Conservation (phyloP, 1,140 invertebrate species). For the Leucophenga varia region DNA sequence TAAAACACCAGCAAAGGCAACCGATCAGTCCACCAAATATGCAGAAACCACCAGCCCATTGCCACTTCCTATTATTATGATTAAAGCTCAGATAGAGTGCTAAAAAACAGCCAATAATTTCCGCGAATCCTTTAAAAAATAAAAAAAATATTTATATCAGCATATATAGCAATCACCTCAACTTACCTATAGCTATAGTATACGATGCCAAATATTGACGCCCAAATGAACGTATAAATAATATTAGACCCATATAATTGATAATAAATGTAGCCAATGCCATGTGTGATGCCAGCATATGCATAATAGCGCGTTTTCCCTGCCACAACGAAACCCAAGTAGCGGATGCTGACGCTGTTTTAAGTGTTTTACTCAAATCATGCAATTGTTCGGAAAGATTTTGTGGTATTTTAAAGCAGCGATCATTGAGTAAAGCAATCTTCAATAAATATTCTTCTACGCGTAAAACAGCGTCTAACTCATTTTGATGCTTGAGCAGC, state of each 20-base stretch:
- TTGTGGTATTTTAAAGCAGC: constrained; percentile 28
- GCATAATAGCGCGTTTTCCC: constrained; percentile 29
- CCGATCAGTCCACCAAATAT: constrained; percentile 28
- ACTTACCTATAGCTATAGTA: constrained; percentile 48
- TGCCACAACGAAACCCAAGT: constrained; percentile 46
- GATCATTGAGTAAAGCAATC: constrained; percentile 44
- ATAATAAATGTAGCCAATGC: constrained; percentile 51
- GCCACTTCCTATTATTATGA: constrained; percentile 26
- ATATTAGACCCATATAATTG: constrained; percentile 52
- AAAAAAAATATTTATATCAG: background rate
- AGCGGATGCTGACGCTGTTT: constrained; percentile 15
- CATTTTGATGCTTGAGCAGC: constrained; percentile 37
- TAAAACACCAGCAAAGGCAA: constrained; percentile 35
- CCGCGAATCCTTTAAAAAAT: constrained; percentile 25
- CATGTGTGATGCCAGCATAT: constrained; percentile 43
- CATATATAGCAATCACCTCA: background rate
- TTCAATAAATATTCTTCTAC: constrained; percentile 36
- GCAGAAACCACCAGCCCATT: constrained; percentile 33
- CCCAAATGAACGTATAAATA: constrained; percentile 56
- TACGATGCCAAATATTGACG: constrained; percentile 46
- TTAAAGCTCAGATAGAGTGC: constrained; percentile 30
- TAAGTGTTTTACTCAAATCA: constrained; percentile 25
- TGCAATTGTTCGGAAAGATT: constrained; percentile 39
- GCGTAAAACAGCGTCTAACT: too few species aligned
- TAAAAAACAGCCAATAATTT: constrained; percentile 45